Evolutionary conservation across 37 sponge, comb jelly and placozoan species (phyloP).

Genomic region (Haliclona indistincta): DNA sequence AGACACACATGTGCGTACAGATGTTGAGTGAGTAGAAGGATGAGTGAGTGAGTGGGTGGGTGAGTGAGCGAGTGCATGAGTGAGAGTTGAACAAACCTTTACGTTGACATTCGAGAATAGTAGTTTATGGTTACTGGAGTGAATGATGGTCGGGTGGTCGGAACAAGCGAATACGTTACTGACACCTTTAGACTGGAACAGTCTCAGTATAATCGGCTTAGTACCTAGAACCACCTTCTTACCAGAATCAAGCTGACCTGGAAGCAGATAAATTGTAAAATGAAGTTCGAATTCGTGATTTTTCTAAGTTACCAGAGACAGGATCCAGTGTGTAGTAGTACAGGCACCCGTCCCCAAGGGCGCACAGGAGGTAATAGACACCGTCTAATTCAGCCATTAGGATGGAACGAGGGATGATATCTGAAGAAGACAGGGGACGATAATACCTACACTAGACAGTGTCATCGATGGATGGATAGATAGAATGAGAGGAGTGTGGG

Average conservation of each 20-base stretch:
- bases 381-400: conserved; percentile 70
- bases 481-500: not conserved
- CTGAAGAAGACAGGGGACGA: conserved; percentile 23
- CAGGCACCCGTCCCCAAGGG: conserved; percentile 91
- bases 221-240: conserved; percentile 84
- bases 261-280: not conserved
- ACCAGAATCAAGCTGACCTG: conserved; percentile 42
- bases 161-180: conserved; percentile 92
- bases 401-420: conserved; percentile 84
- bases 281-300: not conserved
- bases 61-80: too few species aligned
- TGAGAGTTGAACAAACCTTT: too few species aligned
- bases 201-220: conserved; percentile 73
- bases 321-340: conserved; percentile 79
- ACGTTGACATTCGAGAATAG: conserved; percentile 95
- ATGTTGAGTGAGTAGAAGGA: not conserved
- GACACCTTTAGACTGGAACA: conserved; percentile 58
- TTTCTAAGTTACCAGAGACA: conserved; percentile 37
- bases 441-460: not conserved
- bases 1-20: not conserved
- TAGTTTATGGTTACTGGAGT: conserved; percentile 82
- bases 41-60: too few species aligned
- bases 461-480: not conserved
- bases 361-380: conserved; percentile 73
- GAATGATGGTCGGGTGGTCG: conserved; percentile 95